Evolutionary conservation across 2,888 invertebrate species (phyloP), one percentile per base, ranked within the genome.

Genomic region (Phania funesta): DNA sequence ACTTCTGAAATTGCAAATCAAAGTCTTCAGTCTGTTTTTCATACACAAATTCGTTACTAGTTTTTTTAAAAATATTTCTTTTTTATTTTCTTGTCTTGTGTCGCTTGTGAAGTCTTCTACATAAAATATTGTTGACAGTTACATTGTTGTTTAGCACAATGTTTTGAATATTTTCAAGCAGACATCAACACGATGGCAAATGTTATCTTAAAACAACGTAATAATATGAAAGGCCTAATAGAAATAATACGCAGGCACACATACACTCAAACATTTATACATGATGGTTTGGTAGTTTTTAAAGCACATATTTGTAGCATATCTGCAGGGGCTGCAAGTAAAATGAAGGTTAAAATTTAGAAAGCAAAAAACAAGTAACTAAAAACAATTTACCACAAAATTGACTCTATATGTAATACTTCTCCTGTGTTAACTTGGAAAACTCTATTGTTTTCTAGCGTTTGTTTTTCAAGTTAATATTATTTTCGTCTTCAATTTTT

Each of bases 41-140:
- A n/a, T n/a, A n/a, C n/a, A n/a, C n/a, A n/a, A n/a, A n/a, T n/a
- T n/a, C n/a, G n/a, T n/a, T n/a, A n/a, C n/a, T n/a, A n/a, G n/a
- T n/a, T 1, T 2, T 13, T n/a, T 9, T 38, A 11, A 38, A 38
- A 38, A 38, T 2, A n/a, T 64, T 58, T 13, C 41, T 54, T 67
- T 16, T 41, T 13, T 18, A 7, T 24, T 32, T 48, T 20, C 1
- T 32, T 62, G 32, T 26, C 4, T 32, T 41, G 2, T 24, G 24
- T 6, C 46, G 22, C 32, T 7, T 9, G 11, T 4, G 2, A 74
- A n/a, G 41, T 50, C 65, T 60, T 35, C 58, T 29, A 24, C 41
- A 41, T 71, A 54, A 78, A 70, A 65, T 71, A 71, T 78, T 71
- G 70, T 56, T 70, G 70, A 64, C 62, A 77, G 54, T 20, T 38